Percentiles rank a stretch among this genome's conserved stretches.
phyloP scores from a whole-genome alignment of 2,888 invertebrate species.

The Selenia dentaria region DNA sequence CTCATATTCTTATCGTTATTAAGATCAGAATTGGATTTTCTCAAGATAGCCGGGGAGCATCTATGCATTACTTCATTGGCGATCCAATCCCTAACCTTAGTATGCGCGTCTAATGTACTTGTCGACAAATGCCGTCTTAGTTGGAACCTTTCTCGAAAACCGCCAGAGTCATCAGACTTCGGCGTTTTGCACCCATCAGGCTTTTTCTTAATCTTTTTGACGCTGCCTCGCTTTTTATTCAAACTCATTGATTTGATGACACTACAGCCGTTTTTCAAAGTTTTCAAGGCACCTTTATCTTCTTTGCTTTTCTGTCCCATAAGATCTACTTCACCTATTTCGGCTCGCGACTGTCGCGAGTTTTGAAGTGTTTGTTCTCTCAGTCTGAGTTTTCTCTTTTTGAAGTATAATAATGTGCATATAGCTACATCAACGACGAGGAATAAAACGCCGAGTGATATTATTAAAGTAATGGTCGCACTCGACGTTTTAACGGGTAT shows the following conservation, averaged over 20 bases:
- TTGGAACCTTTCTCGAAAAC: conserved; percentile 86
- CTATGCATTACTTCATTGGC: conserved; percentile 90
- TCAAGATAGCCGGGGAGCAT: conserved; percentile 87
- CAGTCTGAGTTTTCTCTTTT: conserved; percentile 83
- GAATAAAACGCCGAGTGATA: conserved; percentile 88
- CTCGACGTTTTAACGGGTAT: conserved; percentile 82
- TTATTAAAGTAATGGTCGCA: conserved; percentile 86
- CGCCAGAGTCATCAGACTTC: conserved; percentile 81
- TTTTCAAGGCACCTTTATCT: conserved; percentile 70
- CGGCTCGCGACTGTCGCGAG: conserved; percentile 76
- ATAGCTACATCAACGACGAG: conserved; percentile 89
- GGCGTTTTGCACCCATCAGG: conserved; percentile 83
- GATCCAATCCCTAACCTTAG: conserved; percentile 95
- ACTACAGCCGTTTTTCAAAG: conserved; percentile 82
- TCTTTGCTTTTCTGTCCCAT: conserved; percentile 78
- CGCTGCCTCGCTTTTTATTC: conserved; percentile 75
- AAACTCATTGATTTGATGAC: conserved; percentile 84
- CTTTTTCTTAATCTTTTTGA: conserved; percentile 79
- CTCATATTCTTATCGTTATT: conserved; percentile 57
- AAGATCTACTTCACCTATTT: conserved; percentile 76
- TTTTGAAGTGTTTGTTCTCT: conserved; percentile 75
- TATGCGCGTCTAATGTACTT: conserved; percentile 93
- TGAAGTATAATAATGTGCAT: conserved; percentile 87
- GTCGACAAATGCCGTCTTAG: conserved; percentile 89
- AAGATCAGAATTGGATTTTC: conserved; percentile 76